Evolutionary conservation across 2,797 vertebrate species (phyloP).

Genomic region (Rhadinocentrus ornatus): DNA sequence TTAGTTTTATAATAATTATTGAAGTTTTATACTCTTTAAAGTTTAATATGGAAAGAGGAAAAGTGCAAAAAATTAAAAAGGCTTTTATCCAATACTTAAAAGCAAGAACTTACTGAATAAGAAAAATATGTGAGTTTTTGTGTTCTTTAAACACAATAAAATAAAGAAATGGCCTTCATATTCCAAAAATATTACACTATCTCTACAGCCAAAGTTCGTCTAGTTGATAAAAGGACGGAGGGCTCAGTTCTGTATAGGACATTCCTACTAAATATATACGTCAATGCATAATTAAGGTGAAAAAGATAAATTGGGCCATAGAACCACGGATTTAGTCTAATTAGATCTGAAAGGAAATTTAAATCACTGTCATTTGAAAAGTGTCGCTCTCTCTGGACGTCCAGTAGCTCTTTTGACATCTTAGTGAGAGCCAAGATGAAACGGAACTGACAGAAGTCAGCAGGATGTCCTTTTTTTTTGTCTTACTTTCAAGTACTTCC

Average conservation of each 20-base stretch:
- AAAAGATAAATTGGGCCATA: conserved; percentile 56
- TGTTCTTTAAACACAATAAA: neutral
- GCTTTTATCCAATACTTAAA: neutral
- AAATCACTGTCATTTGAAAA: conserved; percentile 65
- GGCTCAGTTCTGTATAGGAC: conserved; percentile 30
- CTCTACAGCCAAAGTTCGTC: neutral
- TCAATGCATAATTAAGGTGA: conserved; percentile 59
- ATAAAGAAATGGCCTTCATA: neutral
- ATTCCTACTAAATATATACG: conserved; percentile 45
- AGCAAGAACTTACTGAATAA: neutral
- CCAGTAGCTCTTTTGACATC: conserved; percentile 49
- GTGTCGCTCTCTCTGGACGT: conserved; percentile 39
- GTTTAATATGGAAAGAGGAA: neutral
- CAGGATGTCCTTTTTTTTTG: conserved; percentile 25
- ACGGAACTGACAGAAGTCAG: conserved; percentile 29
- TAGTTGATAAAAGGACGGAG: neutral
- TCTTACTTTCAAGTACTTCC: conserved; percentile 19
- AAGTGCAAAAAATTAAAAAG: neutral
- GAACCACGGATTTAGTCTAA: conserved; percentile 57
- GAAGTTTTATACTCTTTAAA: neutral
- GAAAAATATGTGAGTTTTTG: neutral
- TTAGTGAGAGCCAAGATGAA: conserved; percentile 36
- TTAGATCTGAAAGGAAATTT: conserved; percentile 63
- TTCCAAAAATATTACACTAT: neutral
- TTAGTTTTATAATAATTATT: neutral